Evolutionary conservation across 2,797 vertebrate genomes (phyloP).

Genomic region (Gephyroberyx darwinii): DNA sequence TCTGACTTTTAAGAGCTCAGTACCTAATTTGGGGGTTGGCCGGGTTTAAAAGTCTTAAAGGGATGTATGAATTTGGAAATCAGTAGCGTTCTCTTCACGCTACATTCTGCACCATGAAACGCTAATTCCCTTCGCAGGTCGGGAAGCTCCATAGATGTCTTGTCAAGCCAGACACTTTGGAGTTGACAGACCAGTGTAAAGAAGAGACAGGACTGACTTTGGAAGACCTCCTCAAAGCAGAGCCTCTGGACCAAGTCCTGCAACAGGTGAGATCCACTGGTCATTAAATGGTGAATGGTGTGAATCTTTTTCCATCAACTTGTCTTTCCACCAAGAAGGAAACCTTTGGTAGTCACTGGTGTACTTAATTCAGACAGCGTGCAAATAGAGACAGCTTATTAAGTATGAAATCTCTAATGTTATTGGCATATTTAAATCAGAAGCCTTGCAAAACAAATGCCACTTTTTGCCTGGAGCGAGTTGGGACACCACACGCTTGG

Average conservation of each 20-base stretch:
- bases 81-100: not conserved
- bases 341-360: not conserved
- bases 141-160: slow-evolving; percentile 91
- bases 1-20: slow-evolving; percentile 39
- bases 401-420: not conserved
- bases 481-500: slow-evolving; percentile 44
- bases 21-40: slow-evolving; percentile 49
- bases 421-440: slow-evolving; percentile 6
- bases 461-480: slow-evolving; percentile 47
- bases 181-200: slow-evolving; percentile 89
- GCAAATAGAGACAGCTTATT: not conserved
- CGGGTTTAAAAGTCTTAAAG: not conserved
- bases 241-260: slow-evolving; percentile 90
- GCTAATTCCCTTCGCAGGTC: slow-evolving; percentile 83
- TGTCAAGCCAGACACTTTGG: slow-evolving; percentile 90
- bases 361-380: not conserved
- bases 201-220: slow-evolving; percentile 88
- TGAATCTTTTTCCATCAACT: not conserved
- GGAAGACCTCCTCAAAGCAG: slow-evolving; percentile 88
- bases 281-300: not conserved
- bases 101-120: slow-evolving; percentile 62
- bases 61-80: not conserved
- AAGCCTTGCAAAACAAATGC: slow-evolving; percentile 6
- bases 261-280: slow-evolving; percentile 87
- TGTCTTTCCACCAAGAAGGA: not conserved